Base-by-base conservation (phyloP, 2,888 invertebrate genomes). In the Pheosia gnoma region DNA sequence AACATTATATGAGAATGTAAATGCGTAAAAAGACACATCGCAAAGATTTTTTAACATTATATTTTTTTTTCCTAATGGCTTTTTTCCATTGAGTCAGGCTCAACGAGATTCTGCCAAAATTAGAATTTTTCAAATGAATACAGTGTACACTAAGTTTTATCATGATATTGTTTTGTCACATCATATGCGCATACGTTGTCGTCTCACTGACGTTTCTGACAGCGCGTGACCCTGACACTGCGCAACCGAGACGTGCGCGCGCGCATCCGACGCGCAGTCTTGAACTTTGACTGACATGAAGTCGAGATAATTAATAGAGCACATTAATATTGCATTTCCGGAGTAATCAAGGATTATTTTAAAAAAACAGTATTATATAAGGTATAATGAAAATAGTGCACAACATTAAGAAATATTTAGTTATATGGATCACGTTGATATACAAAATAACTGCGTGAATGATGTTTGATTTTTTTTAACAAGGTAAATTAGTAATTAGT, bases 141-240 rank as follows among this genome's bases (percentile, higher is more conserved):
- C 5, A 13, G 51, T 51, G 51, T 25, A 37, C 3, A 8, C 3
- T 37, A 37, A 37, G 13, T 9, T 10, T 53, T 53, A 39, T 36
- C 51, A 47, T 57, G 37, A 63, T 57, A 63, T 69, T 72, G 59
- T 63, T 47, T 11, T 69, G 63, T 66, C 70, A 39, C 56, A 39
- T 39, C 60, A 36, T 25, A 25, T 37, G 37, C n/a, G 53, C 60
- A 65, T 10, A 43, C 39, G 66, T 65, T 68, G 63, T 70, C 63
- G 55, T 55, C 53, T 58, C 13, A 41, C 58, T 59, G 65, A 68
- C 59, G 51, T 59, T 56, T 56, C 57, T 56, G 56, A 59, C 57
- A 25, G 56, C 59, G 36, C 59, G 47, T 62, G 68, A 67, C 76
- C 74, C 67, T 73, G 71, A 71, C 76, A 71, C 55, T 69, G 66